Percentiles rank a stretch among this genome's conserved stretches.
Evolutionary conservation across 2,113 vertebrate genomes (phyloP).

Genomic region (Rana temporaria): DNA sequence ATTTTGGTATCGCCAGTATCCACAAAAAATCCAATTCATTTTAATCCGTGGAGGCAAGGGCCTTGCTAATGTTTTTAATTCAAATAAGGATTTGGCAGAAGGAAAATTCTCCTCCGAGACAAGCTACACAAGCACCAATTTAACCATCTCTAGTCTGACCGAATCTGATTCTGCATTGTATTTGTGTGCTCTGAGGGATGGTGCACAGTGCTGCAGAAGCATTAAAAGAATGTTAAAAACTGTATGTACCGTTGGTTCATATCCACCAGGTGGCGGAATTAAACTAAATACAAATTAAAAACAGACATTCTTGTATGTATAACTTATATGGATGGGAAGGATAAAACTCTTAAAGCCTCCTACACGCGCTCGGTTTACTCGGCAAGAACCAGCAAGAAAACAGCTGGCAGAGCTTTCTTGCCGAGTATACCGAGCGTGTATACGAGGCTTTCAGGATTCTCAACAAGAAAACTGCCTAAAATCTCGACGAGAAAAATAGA

Average conservation of each 20-base stretch:
- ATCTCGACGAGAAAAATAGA: too few species aligned
- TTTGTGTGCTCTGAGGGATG: constrained; percentile 31
- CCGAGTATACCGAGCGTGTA: too few species aligned
- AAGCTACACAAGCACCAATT: background rate
- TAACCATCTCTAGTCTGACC: constrained; percentile 11
- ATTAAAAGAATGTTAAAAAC: too few species aligned
- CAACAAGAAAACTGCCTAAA: too few species aligned
- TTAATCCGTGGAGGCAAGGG: background rate
- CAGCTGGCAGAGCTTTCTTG: too few species aligned
- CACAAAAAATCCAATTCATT: background rate
- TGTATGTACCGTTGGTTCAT: background rate
- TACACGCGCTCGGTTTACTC: too few species aligned
- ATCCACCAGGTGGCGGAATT: background rate
- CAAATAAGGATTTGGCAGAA: background rate
- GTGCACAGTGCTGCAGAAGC: background rate
- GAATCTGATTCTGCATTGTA: constrained; percentile 39
- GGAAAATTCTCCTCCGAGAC: constrained; percentile 18
- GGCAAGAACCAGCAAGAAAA: too few species aligned
- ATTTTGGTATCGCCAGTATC: constrained; percentile 2
- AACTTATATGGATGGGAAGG: too few species aligned
- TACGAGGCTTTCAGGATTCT: too few species aligned
- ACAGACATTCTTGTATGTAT: too few species aligned
- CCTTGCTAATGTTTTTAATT: background rate
- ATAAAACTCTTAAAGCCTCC: too few species aligned
- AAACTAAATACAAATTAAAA: background rate